Percentiles rank a stretch among this genome's conserved stretches.
Conservation (phyloP, 2,797 vertebrate species). For the Malurus leucopterus region DNA sequence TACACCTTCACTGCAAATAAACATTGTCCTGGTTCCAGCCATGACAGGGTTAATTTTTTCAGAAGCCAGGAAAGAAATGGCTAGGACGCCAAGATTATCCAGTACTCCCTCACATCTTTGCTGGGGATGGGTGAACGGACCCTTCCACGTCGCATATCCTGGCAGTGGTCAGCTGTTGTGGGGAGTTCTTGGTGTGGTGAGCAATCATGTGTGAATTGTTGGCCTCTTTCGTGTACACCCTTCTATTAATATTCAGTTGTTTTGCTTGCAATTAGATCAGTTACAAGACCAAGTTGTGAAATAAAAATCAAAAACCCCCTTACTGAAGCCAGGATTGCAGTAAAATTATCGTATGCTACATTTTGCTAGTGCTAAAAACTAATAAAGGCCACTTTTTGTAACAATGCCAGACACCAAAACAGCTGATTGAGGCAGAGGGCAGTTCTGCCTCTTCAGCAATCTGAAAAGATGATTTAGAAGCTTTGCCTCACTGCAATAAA, state of each 20-base stretch:
- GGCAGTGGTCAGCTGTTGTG: background rate
- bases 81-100: background rate
- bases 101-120: too few relatives aligned
- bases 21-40: background rate
- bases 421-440: background rate
- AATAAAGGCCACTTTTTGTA: background rate
- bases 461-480: background rate
- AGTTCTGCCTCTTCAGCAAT: background rate
- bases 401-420: background rate
- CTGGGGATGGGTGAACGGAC: background rate
- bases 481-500: background rate
- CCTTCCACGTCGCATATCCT: background rate
- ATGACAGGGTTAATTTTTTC: background rate
- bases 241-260: background rate
- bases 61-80: background rate
- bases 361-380: background rate
- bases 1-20: background rate
- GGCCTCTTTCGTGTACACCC: background rate
- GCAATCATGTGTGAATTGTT: accelerated
- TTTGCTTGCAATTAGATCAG: background rate
- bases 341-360: background rate
- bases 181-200: background rate
- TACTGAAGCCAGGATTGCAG: background rate
- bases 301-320: background rate
- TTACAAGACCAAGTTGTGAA: background rate